Conservation (phyloP, 1,140 invertebrate genomes). For the Heliothis subflexa region DNA sequence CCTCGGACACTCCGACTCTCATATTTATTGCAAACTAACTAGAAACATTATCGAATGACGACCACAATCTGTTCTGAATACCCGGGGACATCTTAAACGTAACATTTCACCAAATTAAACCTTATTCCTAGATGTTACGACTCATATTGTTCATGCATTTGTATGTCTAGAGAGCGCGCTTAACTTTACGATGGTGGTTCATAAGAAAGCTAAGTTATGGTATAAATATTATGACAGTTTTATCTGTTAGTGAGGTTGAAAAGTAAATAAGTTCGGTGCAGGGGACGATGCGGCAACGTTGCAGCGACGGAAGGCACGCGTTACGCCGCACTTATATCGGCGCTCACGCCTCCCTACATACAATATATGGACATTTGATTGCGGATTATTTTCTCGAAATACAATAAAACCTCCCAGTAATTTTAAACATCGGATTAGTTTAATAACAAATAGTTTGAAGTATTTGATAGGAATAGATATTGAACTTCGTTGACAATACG, state of each 20-base stretch:
- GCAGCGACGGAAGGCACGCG: conserved; percentile 56
- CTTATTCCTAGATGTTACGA: conserved; percentile 67
- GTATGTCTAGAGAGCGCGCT: conserved; percentile 71
- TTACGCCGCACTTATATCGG: conserved; percentile 54
- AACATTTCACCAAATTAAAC: conserved; percentile 68
- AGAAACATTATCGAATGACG: conserved; percentile 83
- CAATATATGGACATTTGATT: conserved; percentile 67
- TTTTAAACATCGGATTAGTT: conserved; percentile 55
- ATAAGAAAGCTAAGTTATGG: conserved; percentile 83
- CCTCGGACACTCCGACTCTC: conserved; percentile 70
- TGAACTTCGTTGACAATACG: conserved; percentile 6
- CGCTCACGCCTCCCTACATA: conserved; percentile 50
- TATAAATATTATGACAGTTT: conserved; percentile 85
- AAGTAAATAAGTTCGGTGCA: conserved; percentile 76
- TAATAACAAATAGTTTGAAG: conserved; percentile 28
- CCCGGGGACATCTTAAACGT: conserved; percentile 61
- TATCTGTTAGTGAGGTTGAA: conserved; percentile 80
- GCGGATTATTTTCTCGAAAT: conserved; percentile 63
- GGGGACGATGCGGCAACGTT: conserved; percentile 46
- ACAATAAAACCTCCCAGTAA: conserved; percentile 55
- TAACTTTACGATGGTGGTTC: conserved; percentile 77
- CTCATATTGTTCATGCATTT: conserved; percentile 60
- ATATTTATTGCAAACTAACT: conserved; percentile 83
- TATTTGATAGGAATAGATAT: conserved; percentile 17
- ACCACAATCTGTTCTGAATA: conserved; percentile 72